Percentiles rank a stretch among this genome's conserved stretches.
These are phyloP conservation scores for Drosophila eugracilis DNA, from an alignment of 1,140 invertebrate species.

Conservation along the genomic window DNA sequence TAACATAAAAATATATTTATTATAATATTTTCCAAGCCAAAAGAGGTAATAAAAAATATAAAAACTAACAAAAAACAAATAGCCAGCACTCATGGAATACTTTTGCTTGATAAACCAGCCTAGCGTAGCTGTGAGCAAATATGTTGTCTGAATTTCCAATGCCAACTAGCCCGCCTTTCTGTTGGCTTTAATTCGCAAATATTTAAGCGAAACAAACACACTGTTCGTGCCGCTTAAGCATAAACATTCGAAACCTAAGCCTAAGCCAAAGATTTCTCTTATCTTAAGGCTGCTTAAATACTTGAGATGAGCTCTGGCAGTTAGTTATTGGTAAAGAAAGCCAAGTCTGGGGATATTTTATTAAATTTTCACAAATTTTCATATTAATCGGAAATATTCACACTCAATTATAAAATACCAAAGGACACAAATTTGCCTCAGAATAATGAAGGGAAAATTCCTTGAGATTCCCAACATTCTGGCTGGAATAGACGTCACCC, in stretches of 20 bases:
- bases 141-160: slow-evolving; percentile 23
- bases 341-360: slow-evolving; percentile 59
- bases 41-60: slow-evolving; percentile 1
- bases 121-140: slow-evolving; percentile 37
- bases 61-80: slow-evolving; percentile 14
- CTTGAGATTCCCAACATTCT: slow-evolving; percentile 49
- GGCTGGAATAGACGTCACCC: slow-evolving; percentile 28
- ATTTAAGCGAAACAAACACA: slow-evolving; percentile 32
- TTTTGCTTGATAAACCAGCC: slow-evolving; percentile 3
- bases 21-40: not conserved
- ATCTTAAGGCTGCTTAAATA: slow-evolving; percentile 61
- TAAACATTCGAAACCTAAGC: slow-evolving; percentile 34
- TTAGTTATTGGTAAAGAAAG: slow-evolving; percentile 50
- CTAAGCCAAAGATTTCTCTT: slow-evolving; percentile 29
- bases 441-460: slow-evolving; percentile 76
- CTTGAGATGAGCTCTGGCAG: slow-evolving; percentile 61
- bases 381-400: slow-evolving; percentile 80
- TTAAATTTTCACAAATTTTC: slow-evolving; percentile 81
- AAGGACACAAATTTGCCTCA: slow-evolving; percentile 73
- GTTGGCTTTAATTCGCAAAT: slow-evolving; percentile 26
- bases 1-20: not conserved
- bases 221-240: slow-evolving; percentile 29
- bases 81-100: slow-evolving; percentile 5
- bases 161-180: slow-evolving; percentile 20
- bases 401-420: slow-evolving; percentile 80